Evolutionary conservation across 2,888 invertebrate species (phyloP).

Genomic region (Andrena dorsata): DNA sequence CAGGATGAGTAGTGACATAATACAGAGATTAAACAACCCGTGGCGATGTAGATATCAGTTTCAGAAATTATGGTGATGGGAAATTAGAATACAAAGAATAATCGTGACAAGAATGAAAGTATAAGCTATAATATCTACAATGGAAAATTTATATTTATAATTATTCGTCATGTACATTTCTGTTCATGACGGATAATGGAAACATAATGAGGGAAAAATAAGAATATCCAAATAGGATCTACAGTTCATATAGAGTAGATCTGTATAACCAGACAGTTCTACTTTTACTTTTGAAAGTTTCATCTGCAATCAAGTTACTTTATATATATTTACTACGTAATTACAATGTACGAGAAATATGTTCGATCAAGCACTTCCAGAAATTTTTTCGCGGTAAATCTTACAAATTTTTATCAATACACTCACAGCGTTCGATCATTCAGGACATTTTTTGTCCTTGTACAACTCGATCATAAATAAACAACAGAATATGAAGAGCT

Average conservation of each 20-base stretch:
- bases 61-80: neutral
- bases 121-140: neutral
- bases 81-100: neutral
- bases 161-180: neutral
- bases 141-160: neutral
- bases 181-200: neutral
- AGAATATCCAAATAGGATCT: no score
- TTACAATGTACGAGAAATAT: no score
- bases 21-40: constrained; percentile 58
- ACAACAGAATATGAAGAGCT: constrained; percentile 25
- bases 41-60: constrained; percentile 33
- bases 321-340: no score
- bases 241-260: no score
- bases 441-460: neutral
- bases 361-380: no score
- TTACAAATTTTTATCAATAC: neutral
- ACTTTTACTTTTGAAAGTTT: no score
- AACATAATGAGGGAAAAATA: no score
- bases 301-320: no score
- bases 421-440: neutral
- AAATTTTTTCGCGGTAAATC: neutral
- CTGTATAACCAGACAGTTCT: no score
- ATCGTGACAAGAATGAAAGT: neutral
- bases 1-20: constrained; percentile 75
- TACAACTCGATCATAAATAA: constrained; percentile 30